Base-by-base conservation (phyloP, 1,140 invertebrate genomes). In the Araneus ventricosus region DNA sequence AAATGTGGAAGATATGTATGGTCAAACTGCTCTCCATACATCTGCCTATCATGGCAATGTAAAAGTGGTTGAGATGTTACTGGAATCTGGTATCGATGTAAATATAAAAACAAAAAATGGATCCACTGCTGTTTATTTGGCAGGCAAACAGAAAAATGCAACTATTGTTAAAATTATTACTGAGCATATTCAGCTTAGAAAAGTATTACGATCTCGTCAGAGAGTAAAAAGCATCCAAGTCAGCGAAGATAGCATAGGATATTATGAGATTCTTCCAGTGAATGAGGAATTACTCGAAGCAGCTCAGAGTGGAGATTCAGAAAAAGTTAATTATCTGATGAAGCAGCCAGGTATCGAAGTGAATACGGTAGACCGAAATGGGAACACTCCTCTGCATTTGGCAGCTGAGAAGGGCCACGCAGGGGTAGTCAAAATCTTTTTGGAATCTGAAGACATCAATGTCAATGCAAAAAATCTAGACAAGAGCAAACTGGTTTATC, bases 301-400 rank as follows among this genome's bases (percentile, higher is more conserved):
- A 22, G 37, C 75, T 34, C 4, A 17, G 0, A 37, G 4, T 24
- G 39, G 39, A 34, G 75, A 80, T 41, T 37, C 17, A 20, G 30
- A 37, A 7, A 37, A 39, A 22, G 14, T 39, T 37, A 41, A 37
- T 1, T 8, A 80, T 20, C 22, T 80, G 14, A 30, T 80, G 30
- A 80, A 80, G 30, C 30, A 41, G 24, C 75, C 30, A 20, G 75
- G 22, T 6, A 37, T 41, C 30, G 39, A 80, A 24, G 75, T 80
- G 22, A 80, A 80, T 39, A 24, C 39, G 6, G 24, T 34, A 34
- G 75, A 80, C 37, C 34, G 22, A 41, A 34, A 37, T 17, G 24
- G 24, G 37, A 80, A 80, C 24, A 80, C 75, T 41, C 75, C 75
- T 22, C 14, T 80, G 37, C 75, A 80, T 80, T 80, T 80, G 30